phyloP scores from a whole-genome alignment of 1,140 invertebrate species.

The Cyphomyrmex costatus region DNA sequence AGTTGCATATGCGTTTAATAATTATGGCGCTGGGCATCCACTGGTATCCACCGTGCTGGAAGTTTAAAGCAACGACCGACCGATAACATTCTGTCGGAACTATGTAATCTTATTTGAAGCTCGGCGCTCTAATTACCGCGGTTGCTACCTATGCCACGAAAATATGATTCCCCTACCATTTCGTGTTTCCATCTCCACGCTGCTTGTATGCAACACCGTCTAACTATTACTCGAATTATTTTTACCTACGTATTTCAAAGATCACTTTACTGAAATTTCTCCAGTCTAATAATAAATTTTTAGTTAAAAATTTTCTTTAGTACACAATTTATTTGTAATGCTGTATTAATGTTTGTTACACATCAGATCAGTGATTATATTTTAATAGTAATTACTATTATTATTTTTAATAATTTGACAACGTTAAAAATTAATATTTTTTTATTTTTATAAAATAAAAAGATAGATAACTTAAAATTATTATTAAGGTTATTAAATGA shows the following conservation, averaged over 20 bases:
- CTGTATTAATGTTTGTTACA: background rate
- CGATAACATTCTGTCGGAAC: slow-evolving; percentile 64
- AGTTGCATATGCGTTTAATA: slow-evolving; percentile 61
- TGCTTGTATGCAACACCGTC: slow-evolving; percentile 4
- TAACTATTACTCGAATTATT: slow-evolving; percentile 53
- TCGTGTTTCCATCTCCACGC: slow-evolving; percentile 44
- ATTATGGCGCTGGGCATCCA: slow-evolving; percentile 47
- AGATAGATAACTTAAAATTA: background rate
- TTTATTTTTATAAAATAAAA: background rate
- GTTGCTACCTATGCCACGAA: slow-evolving; percentile 61
- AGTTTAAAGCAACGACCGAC: slow-evolving; percentile 58
- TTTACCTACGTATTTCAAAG: slow-evolving; percentile 27
- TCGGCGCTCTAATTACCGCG: slow-evolving; percentile 64
- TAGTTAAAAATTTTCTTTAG: background rate
- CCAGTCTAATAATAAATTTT: background rate
- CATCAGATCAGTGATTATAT: background rate
- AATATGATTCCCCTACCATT: slow-evolving; percentile 60
- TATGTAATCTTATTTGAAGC: slow-evolving; percentile 68
- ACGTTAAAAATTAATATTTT: slow-evolving; percentile 2
- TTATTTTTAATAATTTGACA: background rate
- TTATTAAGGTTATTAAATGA: background rate
- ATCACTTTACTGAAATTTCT: slow-evolving; percentile 8
- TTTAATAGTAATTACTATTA: slow-evolving; percentile 8
- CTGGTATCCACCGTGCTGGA: slow-evolving; percentile 23
- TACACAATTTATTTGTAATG: background rate